Base-by-base conservation (phyloP, 2,888 invertebrate genomes). In the Balanococcus diminutus region DNA sequence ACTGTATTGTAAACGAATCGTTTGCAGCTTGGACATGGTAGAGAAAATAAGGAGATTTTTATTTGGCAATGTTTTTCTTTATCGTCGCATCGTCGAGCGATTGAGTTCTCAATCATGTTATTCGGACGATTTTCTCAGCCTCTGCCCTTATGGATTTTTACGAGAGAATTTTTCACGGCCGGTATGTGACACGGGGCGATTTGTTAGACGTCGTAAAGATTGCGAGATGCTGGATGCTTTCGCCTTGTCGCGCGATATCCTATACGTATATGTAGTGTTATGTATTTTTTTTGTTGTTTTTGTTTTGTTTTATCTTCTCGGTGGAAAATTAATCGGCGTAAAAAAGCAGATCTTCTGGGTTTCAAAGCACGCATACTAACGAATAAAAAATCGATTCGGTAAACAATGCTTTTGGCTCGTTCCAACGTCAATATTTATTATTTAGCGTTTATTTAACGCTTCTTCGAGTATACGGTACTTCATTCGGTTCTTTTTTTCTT, bases 1-100 rank as follows among this genome's bases (percentile, higher is more conserved):
- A 67, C 61, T 67, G 61, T 67, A 67, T 67, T 67, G 25, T 67
- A 25, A 67, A 67, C 61, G 61, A 67, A 67, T 67, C 56, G 61
- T 25, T 25, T 19, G 3, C n/a, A 11, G 14, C 2, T 9, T 28
- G 61, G 61, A 67, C 61, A 25, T 8, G 25, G 25, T 25, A 25
- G 19, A 36, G 36, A 36, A 11, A 19, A 19, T 22, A 56, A 1
- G 28, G 25, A 67, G 61, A 25, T 67, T 67, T 67, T 67, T 67
- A 67, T 67, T 67, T 9, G 61, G 61, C 61, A 9, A 67, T 67
- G 61, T 67, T 67, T 67, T 67, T 67, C 28, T 67, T 67, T 67
- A 67, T 67, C 61, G 61, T 67, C 61, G 56, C 9, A 22, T 25
- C n/a, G 11, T n/a, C 19, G 19, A 51, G 25, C 61, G 61, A 67